phyloP scores from a whole-genome alignment of 2,113 vertebrate genomes.

The Phylloscopus trochilus region DNA sequence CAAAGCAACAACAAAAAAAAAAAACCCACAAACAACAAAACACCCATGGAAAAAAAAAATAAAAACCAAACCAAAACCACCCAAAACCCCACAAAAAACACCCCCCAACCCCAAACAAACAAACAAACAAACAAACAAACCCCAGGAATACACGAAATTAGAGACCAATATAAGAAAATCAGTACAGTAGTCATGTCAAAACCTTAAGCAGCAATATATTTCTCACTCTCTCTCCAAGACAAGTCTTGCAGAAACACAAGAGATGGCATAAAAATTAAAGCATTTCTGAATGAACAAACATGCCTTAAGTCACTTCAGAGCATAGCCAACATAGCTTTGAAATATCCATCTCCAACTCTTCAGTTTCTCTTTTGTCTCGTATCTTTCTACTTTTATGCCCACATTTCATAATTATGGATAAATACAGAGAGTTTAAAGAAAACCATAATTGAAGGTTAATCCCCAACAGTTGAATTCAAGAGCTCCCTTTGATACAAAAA shows the following conservation, averaged over 20 bases:
- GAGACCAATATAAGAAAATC: neutral
- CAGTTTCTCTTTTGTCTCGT: neutral
- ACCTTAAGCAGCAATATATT: neutral
- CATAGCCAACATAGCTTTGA: neutral
- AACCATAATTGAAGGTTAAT: slow-evolving; percentile 26
- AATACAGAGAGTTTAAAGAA: neutral
- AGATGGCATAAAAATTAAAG: neutral
- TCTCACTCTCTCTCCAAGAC: neutral
- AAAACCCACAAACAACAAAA: neutral
- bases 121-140: neutral
- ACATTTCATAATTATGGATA: neutral
- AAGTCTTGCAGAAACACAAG: neutral
- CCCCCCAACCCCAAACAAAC: fast-evolving
- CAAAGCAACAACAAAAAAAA: neutral
- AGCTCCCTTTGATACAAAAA: neutral
- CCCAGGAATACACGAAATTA: neutral
- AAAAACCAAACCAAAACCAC: no score
- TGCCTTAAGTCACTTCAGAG: neutral
- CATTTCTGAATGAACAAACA: neutral
- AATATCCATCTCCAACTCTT: neutral
- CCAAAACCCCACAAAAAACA: no score
- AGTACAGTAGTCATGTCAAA: neutral
- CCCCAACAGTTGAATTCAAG: neutral
- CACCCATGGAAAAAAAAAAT: neutral
- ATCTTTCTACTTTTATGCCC: neutral